These are phyloP conservation scores for Heteropelma amictum DNA, from an alignment of 2,888 invertebrate species.

Conservation along the genomic window DNA sequence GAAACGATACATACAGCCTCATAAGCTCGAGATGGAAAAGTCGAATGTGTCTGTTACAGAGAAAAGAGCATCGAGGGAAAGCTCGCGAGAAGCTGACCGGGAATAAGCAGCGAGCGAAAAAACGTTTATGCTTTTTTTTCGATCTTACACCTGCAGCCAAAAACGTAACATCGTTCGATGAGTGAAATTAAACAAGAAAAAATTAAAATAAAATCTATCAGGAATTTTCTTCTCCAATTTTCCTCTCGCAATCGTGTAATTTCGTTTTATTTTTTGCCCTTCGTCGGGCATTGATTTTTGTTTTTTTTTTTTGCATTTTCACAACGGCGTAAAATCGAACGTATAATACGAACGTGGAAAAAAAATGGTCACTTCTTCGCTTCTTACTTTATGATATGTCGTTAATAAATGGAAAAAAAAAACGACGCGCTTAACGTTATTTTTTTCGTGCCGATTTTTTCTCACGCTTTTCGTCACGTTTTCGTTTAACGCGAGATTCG, in stretches of 20 bases:
- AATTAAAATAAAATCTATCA: too few relatives aligned
- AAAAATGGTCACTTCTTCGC: not conserved
- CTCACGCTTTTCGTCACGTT: not conserved
- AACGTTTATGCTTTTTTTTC: not conserved
- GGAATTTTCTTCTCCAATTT: too few relatives aligned
- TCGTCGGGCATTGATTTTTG: too few relatives aligned
- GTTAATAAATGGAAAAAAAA: constrained; percentile 62
- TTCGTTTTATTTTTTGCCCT: too few relatives aligned
- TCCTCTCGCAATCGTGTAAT: too few relatives aligned
- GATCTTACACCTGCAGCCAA: too few relatives aligned
- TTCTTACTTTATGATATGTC: constrained; percentile 70
- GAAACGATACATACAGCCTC: constrained; percentile 48
- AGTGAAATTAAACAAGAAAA: too few relatives aligned
- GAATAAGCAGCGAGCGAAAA: constrained; percentile 1
- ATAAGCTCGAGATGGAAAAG: constrained; percentile 35
- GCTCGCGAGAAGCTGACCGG: constrained; percentile 34
- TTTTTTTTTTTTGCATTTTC: not conserved
- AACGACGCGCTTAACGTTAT: constrained; percentile 5
- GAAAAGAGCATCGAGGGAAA: constrained; percentile 62
- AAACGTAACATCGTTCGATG: too few relatives aligned
- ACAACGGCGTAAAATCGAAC: not conserved
- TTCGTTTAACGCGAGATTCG: too few relatives aligned
- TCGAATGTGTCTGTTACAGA: constrained; percentile 45
- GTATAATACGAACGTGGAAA: not conserved
- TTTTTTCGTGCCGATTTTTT: not conserved